Conservation (phyloP, 2,888 invertebrate species). For the Trachelus stipa region DNA sequence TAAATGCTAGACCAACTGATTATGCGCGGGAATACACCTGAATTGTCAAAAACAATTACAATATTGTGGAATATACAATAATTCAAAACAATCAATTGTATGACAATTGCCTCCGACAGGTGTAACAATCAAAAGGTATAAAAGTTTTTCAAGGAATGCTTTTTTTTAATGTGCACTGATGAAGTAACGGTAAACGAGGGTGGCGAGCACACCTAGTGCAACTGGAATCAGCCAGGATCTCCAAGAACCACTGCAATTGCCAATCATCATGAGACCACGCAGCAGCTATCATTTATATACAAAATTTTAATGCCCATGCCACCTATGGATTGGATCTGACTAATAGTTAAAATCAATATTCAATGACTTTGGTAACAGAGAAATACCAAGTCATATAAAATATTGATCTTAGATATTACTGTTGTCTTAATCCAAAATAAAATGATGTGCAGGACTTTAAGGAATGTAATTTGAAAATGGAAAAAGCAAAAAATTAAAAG, state of each 20-base stretch:
- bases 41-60: constrained; percentile 29
- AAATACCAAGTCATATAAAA: neutral
- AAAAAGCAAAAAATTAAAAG: neutral
- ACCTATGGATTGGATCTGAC: neutral
- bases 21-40: constrained; percentile 19
- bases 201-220: constrained; percentile 66
- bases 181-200: constrained; percentile 67
- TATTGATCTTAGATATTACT: neutral
- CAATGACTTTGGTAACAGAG: neutral
- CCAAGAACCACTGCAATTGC: constrained; percentile 67
- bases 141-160: constrained; percentile 24
- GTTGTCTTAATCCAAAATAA: neutral
- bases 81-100: constrained; percentile 28
- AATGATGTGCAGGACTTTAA: neutral
- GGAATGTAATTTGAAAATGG: neutral
- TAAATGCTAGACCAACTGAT: constrained; percentile 34
- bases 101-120: constrained; percentile 33
- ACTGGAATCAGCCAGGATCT: constrained; percentile 68
- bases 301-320: neutral
- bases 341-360: neutral
- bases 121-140: constrained; percentile 26
- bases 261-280: constrained; percentile 59
- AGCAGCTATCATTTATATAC: constrained; percentile 46
- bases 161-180: constrained; percentile 55
- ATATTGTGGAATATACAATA: constrained; percentile 31